A percentile compares a stretch with the other conserved stretches of the same genome.
These are phyloP conservation scores for Macaria notata DNA, from an alignment of 2,888 invertebrate species.

Conservation along the genomic window DNA sequence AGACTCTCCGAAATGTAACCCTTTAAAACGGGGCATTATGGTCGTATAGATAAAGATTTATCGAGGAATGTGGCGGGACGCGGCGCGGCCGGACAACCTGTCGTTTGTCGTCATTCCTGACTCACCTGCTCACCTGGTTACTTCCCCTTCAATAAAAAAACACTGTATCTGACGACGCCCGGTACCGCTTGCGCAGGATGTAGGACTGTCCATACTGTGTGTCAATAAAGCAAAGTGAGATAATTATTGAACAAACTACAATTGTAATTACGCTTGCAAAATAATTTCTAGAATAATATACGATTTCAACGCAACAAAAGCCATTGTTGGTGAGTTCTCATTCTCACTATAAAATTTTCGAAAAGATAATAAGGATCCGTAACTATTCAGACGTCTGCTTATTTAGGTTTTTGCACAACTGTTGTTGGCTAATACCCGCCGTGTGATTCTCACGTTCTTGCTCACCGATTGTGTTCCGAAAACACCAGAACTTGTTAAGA, in stretches of 20 bases:
- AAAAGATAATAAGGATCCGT: constrained; percentile 46
- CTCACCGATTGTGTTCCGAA: constrained; percentile 40
- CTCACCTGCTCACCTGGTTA: constrained; percentile 49
- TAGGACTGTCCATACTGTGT: constrained; percentile 8
- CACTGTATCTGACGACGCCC: constrained; percentile 26
- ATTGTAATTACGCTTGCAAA: constrained; percentile 1
- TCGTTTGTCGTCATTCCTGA: constrained; percentile 45
- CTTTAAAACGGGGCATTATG: constrained; percentile 15
- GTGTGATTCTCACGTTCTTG: constrained; percentile 49
- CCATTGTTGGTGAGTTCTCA: constrained; percentile 42
- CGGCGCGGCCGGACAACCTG: constrained; percentile 34
- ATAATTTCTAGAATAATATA: constrained; percentile 2
- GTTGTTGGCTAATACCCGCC: constrained; percentile 54
- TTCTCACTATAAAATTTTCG: constrained; percentile 46
- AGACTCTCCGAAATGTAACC: not conserved
- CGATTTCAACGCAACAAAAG: constrained; percentile 39
- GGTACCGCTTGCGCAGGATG: constrained; percentile 35
- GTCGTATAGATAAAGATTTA: constrained; percentile 48
- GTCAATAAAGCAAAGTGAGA: constrained; percentile 4
- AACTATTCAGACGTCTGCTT: constrained; percentile 48
- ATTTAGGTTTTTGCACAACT: constrained; percentile 54
- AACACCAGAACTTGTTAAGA: constrained; percentile 30
- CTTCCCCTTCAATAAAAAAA: constrained; percentile 45
- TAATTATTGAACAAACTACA: not conserved
- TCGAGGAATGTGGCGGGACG: constrained; percentile 52